Evolutionary conservation across 2,888 invertebrate genomes (phyloP).

Genomic region (Cremastinae sp.): DNA sequence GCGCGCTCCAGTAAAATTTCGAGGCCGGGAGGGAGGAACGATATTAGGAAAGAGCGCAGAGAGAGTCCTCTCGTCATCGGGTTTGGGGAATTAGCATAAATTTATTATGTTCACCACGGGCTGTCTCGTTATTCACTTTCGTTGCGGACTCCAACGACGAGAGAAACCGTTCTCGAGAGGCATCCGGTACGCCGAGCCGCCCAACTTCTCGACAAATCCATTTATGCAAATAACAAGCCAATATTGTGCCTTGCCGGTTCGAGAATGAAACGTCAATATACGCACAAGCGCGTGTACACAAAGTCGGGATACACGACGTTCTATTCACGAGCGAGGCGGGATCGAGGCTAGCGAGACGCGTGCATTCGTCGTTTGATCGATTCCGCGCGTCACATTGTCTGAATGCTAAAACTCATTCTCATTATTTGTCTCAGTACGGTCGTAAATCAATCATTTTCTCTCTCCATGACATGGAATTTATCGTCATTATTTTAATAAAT

Average conservation of each 20-base stretch:
- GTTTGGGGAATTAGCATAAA: conserved; percentile 40
- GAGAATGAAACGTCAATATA: conserved; percentile 43
- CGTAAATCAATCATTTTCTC: conserved; percentile 50
- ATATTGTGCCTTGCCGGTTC: conserved; percentile 18
- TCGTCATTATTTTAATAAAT: conserved; percentile 17
- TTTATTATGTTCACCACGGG: conserved; percentile 45
- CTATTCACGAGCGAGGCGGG: conserved; percentile 4
- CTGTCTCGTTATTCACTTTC: conserved; percentile 57
- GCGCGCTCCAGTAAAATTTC: conserved; percentile 22
- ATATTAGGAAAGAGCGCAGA: conserved; percentile 27
- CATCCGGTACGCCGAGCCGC: conserved; percentile 2
- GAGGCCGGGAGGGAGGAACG: conserved; percentile 9
- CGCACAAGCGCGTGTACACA: conserved; percentile 49
- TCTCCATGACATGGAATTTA: conserved; percentile 15
- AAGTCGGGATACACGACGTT: conserved; percentile 36
- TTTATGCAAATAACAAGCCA: conserved; percentile 48
- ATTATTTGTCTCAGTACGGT: conserved; percentile 32
- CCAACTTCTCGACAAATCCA: conserved; percentile 48
- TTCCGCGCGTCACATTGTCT: conserved; percentile 28
- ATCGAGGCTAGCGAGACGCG: conserved; percentile 20
- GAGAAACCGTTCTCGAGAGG: conserved; percentile 6
- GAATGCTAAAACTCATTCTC: background rate
- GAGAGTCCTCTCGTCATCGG: conserved; percentile 52
- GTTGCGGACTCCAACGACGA: conserved; percentile 20
- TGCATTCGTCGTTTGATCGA: conserved; percentile 47